Evolutionary conservation across 1,140 invertebrate species (phyloP).

Genomic region (Aphaenogaster rudis): DNA sequence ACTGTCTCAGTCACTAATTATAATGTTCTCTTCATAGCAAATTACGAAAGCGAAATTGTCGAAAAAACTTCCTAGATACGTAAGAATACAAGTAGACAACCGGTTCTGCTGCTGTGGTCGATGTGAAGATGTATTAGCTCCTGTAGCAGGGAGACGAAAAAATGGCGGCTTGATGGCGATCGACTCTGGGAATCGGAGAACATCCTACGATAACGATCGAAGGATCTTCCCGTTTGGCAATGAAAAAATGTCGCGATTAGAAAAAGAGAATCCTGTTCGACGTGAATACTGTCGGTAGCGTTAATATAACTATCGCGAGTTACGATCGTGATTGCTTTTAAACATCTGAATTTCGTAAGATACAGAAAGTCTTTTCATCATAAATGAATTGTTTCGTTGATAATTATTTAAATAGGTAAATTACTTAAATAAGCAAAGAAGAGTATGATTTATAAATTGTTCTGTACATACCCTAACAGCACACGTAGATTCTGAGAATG

Average conservation of each 20-base stretch:
- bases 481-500: no score
- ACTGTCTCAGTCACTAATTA: neutral
- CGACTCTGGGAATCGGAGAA: conserved; percentile 36
- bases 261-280: neutral
- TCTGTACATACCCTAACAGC: no score
- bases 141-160: conserved; percentile 23
- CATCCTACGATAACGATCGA: conserved; percentile 22
- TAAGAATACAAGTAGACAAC: conserved; percentile 42
- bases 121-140: conserved; percentile 52
- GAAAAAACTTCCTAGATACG: conserved; percentile 52
- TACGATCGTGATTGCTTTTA: neutral
- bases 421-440: neutral
- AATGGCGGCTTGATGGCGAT: conserved; percentile 22
- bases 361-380: neutral
- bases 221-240: neutral
- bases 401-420: neutral
- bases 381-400: neutral
- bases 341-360: neutral
- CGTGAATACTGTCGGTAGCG: neutral
- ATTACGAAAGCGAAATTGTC: conserved; percentile 36
- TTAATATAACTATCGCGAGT: neutral
- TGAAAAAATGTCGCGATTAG: conserved; percentile 18
- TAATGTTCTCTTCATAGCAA: neutral
- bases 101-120: conserved; percentile 41
- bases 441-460: neutral